A percentile compares a stretch with the other conserved stretches of the same genome.
These are phyloP conservation scores for Lamellibrachia columna DNA, from an alignment of 2,888 invertebrate species.

Conservation along the genomic window DNA sequence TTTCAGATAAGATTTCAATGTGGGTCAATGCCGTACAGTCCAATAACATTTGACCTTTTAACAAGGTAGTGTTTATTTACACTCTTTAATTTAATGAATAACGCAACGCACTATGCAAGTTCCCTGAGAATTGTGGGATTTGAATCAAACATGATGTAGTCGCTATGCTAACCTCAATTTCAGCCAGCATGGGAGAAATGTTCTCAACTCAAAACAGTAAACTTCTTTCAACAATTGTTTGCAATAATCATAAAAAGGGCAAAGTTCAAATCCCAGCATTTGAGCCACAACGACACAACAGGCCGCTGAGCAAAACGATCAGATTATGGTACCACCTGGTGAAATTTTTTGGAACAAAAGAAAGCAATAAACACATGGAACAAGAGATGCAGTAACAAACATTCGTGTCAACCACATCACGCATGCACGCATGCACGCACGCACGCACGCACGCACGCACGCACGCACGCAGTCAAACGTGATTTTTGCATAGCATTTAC, in stretches of 20 bases:
- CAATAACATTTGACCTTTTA: neutral
- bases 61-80: neutral
- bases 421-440: too few species aligned
- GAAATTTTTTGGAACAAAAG: neutral
- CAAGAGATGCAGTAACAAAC: neutral
- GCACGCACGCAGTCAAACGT: neutral
- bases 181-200: neutral
- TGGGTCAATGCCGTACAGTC: too few species aligned
- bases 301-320: neutral
- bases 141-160: neutral
- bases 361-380: neutral
- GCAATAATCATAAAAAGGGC: neutral
- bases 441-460: too few species aligned
- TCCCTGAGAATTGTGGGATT: neutral
- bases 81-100: neutral
- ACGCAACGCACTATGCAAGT: neutral
- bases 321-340: constrained; percentile 9
- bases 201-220: neutral
- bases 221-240: neutral
- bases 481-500: neutral
- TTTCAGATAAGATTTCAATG: neutral
- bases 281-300: neutral
- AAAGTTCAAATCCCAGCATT: neutral
- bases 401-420: neutral
- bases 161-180: neutral